Evolutionary conservation across 2,888 invertebrate species (phyloP).

Genomic region (Epsilonema sp.): DNA sequence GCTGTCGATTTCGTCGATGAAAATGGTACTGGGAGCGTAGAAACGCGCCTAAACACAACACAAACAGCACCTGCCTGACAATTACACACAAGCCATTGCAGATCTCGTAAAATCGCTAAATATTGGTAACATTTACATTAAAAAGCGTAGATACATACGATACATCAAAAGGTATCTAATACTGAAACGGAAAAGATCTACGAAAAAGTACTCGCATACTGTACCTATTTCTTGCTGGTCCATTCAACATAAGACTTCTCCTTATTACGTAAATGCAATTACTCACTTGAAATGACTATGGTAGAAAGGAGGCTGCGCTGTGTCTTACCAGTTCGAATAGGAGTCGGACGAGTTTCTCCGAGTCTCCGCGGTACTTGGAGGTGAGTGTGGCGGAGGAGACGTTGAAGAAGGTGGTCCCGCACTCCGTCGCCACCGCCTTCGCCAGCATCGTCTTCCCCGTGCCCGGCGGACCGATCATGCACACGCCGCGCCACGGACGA

Average conservation of each 20-base stretch:
- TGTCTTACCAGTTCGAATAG: constrained; percentile 76
- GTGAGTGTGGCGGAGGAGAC: constrained; percentile 88
- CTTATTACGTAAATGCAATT: background rate
- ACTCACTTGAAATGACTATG: too few relatives aligned
- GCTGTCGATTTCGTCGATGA: constrained; percentile 97
- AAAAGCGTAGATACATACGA: too few relatives aligned
- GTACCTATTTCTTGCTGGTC: background rate
- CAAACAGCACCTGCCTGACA: too few relatives aligned
- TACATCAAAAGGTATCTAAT: background rate
- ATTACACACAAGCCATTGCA: too few relatives aligned
- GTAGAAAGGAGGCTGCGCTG: background rate
- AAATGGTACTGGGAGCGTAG: constrained; percentile 94
- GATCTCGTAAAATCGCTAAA: too few relatives aligned
- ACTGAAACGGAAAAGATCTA: too few relatives aligned
- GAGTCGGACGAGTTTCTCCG: constrained; percentile 83
- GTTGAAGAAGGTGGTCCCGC: constrained; percentile 41
- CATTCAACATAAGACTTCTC: background rate
- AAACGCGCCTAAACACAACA: constrained; percentile 54
- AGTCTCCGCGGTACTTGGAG: constrained; percentile 97
- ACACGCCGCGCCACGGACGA: constrained; percentile 60
- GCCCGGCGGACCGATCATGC: constrained; percentile 48
- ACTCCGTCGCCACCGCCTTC: constrained; percentile 39
- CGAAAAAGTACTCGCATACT: background rate
- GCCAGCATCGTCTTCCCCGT: constrained; percentile 38
- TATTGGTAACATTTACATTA: too few relatives aligned